Evolutionary conservation across 2,797 vertebrate species (phyloP).

Genomic region (Alouatta caraya): DNA sequence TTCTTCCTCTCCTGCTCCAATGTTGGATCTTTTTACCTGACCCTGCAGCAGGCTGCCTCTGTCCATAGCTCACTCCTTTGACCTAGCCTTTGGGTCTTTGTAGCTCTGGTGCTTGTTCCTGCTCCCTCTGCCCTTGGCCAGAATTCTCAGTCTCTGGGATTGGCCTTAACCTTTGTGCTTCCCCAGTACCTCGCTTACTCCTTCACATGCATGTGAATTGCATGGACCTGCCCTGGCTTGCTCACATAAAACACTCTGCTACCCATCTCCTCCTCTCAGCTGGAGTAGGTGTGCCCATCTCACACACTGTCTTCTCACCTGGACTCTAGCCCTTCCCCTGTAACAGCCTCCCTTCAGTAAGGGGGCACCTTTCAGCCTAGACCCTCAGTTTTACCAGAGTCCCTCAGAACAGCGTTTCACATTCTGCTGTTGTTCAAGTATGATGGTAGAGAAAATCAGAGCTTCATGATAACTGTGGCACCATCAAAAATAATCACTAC

Average conservation of each 20-base stretch:
- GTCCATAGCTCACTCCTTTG: accelerated
- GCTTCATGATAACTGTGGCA: accelerated
- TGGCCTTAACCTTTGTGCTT: accelerated
- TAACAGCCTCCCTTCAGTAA: neutral
- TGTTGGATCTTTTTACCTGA: neutral
- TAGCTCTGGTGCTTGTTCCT: neutral
- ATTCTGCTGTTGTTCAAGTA: neutral
- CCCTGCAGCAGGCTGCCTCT: accelerated
- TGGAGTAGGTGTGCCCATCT: neutral
- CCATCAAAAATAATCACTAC: accelerated
- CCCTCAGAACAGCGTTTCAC: neutral
- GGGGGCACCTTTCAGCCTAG: neutral
- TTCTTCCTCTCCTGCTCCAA: accelerated
- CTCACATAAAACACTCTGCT: neutral
- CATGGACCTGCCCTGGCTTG: accelerated
- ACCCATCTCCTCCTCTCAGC: neutral
- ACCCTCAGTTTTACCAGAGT: neutral
- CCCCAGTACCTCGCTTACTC: too few species aligned
- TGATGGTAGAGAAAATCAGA: neutral
- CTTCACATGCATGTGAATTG: accelerated
- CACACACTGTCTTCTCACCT: neutral
- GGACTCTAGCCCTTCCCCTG: accelerated
- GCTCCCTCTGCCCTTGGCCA: accelerated
- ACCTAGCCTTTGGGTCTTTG: accelerated
- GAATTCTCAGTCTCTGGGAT: too few species aligned